Percentiles rank a stretch among this genome's conserved stretches.
Conservation (phyloP, 2,888 invertebrate species). For the Glyphotaelius pellucidus region DNA sequence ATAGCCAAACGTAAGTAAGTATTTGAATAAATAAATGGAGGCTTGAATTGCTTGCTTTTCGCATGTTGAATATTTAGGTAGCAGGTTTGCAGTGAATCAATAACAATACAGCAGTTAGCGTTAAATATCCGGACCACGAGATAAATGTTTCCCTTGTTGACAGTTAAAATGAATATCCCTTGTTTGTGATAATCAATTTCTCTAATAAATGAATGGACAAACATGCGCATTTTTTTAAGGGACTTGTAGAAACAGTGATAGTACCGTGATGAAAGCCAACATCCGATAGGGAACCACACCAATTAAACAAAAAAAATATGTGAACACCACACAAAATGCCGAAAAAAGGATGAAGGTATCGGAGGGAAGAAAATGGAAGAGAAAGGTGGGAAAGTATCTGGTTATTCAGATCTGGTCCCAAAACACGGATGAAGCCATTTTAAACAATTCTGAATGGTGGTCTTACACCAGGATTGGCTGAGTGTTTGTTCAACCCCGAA, state of each 20-base stretch:
- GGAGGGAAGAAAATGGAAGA: too few relatives aligned
- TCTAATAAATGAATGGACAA: background rate
- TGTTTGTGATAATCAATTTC: background rate
- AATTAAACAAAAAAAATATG: too few relatives aligned
- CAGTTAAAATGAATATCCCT: background rate
- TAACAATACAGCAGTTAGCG: background rate
- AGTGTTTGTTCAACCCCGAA: too few relatives aligned
- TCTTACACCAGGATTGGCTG: too few relatives aligned
- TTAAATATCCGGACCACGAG: background rate
- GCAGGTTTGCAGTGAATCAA: background rate
- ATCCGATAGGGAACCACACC: background rate
- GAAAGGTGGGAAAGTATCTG: too few relatives aligned
- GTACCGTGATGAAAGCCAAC: background rate
- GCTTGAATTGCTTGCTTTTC: background rate
- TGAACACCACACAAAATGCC: too few relatives aligned
- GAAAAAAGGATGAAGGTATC: too few relatives aligned
- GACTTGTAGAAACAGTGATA: background rate
- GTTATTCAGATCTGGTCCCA: too few relatives aligned
- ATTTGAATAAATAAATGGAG: background rate
- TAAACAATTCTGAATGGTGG: too few relatives aligned
- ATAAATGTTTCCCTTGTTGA: background rate
- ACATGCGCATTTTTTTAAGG: background rate
- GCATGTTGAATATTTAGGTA: background rate
- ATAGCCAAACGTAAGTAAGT: background rate
- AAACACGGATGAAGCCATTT: too few relatives aligned